phyloP scores from a whole-genome alignment of 2,797 vertebrate species.

The Gouania willdenowi region DNA sequence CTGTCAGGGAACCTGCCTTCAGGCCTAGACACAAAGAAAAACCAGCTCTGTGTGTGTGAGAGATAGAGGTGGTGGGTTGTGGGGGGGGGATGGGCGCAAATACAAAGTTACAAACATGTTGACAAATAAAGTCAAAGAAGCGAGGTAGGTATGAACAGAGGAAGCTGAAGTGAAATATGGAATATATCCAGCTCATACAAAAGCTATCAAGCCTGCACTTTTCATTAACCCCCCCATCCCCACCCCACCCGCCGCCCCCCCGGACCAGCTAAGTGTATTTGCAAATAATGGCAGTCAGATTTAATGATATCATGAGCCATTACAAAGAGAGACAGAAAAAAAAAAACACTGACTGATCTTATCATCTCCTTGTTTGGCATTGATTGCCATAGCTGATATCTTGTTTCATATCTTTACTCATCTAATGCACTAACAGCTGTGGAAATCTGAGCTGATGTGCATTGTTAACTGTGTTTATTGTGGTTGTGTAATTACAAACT shows the following conservation, averaged over 20 bases:
- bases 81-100: too few relatives aligned
- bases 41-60: conserved; percentile 33
- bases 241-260: conserved; percentile 39
- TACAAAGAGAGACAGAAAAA: conserved; percentile 57
- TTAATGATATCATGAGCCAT: conserved; percentile 74
- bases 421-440: conserved; percentile 68
- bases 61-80: conserved; percentile 20
- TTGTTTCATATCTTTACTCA: conserved; percentile 59
- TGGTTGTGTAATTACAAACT: conserved; percentile 75
- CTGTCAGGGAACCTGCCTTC: conserved; percentile 52
- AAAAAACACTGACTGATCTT: conserved; percentile 60
- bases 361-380: conserved; percentile 74
- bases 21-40: conserved; percentile 58
- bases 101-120: conserved; percentile 35
- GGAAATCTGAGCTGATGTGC: conserved; percentile 65
- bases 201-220: conserved; percentile 61
- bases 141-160: conserved; percentile 15
- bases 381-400: conserved; percentile 75
- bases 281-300: conserved; percentile 61
- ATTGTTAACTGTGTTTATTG: conserved; percentile 73
- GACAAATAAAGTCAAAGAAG: conserved; percentile 34
- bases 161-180: conserved; percentile 39
- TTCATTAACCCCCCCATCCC: too few relatives aligned
- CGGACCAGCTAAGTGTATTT: conserved; percentile 64
- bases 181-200: conserved; percentile 49